Evolutionary conservation across 2,113 vertebrate species (phyloP).

Genomic region (Mola mola): DNA sequence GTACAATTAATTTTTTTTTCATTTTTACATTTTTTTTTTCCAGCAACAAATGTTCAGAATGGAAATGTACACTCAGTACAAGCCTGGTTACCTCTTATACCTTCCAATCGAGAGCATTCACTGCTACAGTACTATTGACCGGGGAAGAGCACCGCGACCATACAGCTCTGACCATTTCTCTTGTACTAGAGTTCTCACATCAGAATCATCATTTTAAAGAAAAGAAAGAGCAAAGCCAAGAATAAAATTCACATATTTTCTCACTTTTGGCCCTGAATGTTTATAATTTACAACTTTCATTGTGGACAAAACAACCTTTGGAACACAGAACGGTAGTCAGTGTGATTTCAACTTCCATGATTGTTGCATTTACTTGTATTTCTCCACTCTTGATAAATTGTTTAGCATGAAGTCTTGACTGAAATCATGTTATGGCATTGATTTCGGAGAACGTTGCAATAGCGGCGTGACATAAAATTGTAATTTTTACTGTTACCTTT

Average conservation of each 20-base stretch:
- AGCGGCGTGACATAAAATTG: slow-evolving; percentile 20
- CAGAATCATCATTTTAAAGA: slow-evolving; percentile 85
- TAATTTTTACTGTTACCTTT: not conserved
- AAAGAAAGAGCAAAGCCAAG: slow-evolving; percentile 86
- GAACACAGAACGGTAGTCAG: slow-evolving; percentile 9
- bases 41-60: slow-evolving; percentile 50
- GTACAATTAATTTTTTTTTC: slow-evolving; percentile 73
- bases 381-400: slow-evolving; percentile 17
- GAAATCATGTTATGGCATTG: not conserved
- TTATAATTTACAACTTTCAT: slow-evolving; percentile 46
- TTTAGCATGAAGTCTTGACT: slow-evolving; percentile 19
- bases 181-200: slow-evolving; percentile 85
- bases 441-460: slow-evolving; percentile 30
- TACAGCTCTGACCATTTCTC: slow-evolving; percentile 66
- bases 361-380: slow-evolving; percentile 42
- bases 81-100: slow-evolving; percentile 27
- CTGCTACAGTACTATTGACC: slow-evolving; percentile 29
- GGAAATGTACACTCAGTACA: slow-evolving; percentile 41
- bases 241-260: slow-evolving; percentile 82
- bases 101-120: slow-evolving; percentile 31
- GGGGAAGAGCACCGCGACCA: slow-evolving; percentile 29
- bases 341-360: slow-evolving; percentile 35
- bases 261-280: slow-evolving; percentile 93
- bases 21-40: slow-evolving; percentile 73
- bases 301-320: slow-evolving; percentile 19